Base-by-base conservation (phyloP, 2,888 invertebrate species). In the Drosophila hamatofila region DNA sequence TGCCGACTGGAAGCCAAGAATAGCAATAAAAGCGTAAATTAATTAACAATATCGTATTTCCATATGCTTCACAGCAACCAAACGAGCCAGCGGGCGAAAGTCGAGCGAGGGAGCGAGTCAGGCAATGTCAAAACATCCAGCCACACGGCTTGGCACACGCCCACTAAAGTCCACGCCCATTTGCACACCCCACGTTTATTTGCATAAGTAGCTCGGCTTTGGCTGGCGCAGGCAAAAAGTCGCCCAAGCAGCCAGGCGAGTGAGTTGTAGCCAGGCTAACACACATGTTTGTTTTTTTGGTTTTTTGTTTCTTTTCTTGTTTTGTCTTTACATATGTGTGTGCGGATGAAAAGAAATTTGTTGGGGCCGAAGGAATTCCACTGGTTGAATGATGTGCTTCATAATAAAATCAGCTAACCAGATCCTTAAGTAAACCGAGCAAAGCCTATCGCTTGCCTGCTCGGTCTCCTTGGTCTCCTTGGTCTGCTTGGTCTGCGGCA, bases 361-460 rank as follows among this genome's bases (percentile, higher is more conserved):
- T 51, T 49, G 35, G 71, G 67, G 60, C 68, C 68, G 71, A 66
- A 63, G 49, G 58, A 58, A 70, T 63, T 69, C 89, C 89, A 86
- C 89, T 83, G 81, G 90, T 88, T 89, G 86, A 86, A 88, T 88
- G 81, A 88, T 87, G 86, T 86, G 81, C 81, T 83, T 83, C 83
- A 88, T 86, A 86, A 86, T 86, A 81, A 83, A 79, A 71, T 77
- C 66, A 76, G 83, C 83, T 78, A 78, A 75, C 70, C 78, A 85
- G 73, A 82, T 72, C 83, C 85, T 84, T 88, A 76, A 84, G 75
- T 82, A 84, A 88, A 76, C 85, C 79, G 69, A 72, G 72, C 67
- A 68, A 59, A 70, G 69, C 69, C 72, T 65, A 78, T 61, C 63
- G 63, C 70, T 69, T 69, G 56, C 48, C 30, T 2, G 37, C 57